phyloP scores from a whole-genome alignment of 2,888 invertebrate species.

The Exephanes ischioxanthus region DNA sequence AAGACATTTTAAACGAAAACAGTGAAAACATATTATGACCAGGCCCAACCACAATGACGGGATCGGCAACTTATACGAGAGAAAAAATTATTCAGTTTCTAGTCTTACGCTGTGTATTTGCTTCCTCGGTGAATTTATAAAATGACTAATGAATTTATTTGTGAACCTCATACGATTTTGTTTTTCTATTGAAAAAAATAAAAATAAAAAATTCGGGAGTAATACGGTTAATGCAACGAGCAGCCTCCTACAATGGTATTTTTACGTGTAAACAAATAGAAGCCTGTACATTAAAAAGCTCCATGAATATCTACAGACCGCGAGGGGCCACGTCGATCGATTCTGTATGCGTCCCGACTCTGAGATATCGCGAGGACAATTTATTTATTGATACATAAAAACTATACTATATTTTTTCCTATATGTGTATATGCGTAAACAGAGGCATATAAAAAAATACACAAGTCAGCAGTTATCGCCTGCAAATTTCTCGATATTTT shows the following conservation, averaged over 20 bases:
- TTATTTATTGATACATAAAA: constrained; percentile 66
- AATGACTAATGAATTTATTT: constrained; percentile 26
- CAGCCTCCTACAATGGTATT: constrained; percentile 59
- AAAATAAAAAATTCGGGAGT: constrained; percentile 36
- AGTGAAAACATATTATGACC: neutral
- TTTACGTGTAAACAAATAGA: constrained; percentile 50
- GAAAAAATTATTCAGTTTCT: constrained; percentile 33
- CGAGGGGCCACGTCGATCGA: constrained; percentile 13
- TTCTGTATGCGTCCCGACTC: constrained; percentile 38
- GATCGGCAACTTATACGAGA: neutral
- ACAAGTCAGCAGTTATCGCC: constrained; percentile 43
- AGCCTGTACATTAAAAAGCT: constrained; percentile 57
- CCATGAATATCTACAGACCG: constrained; percentile 34
- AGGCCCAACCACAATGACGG: neutral
- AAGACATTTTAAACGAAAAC: constrained; percentile 13
- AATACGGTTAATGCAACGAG: constrained; percentile 45
- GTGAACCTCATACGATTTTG: neutral
- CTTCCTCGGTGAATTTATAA: constrained; percentile 44
- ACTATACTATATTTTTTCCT: constrained; percentile 61
- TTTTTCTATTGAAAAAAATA: constrained; percentile 28
- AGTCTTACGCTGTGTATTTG: constrained; percentile 53
- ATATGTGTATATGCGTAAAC: constrained; percentile 58
- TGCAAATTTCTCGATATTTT: constrained; percentile 27
- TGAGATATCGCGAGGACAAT: constrained; percentile 54
- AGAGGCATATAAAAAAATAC: constrained; percentile 45